A percentile compares a stretch with the other conserved stretches of the same genome.
phyloP scores from a whole-genome alignment of 2,113 vertebrate species.

The Oxygymnocypris stewartii region DNA sequence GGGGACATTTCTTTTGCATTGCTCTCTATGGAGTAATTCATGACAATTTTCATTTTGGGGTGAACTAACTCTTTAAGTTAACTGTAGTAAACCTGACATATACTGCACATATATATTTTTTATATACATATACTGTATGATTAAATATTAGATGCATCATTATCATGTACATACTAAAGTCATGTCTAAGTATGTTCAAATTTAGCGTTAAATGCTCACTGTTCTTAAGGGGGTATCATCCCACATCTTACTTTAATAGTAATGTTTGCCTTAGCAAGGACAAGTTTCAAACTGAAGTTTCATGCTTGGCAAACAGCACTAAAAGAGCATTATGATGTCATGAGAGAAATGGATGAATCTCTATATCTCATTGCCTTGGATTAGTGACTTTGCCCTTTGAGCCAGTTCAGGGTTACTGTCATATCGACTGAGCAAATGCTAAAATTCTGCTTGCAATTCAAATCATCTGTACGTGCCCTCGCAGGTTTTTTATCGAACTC shows the following conservation, averaged over 20 bases:
- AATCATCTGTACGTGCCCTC: constrained; percentile 21
- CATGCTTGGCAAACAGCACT: constrained; percentile 4
- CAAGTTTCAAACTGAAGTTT: background rate
- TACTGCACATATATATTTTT: too few species aligned
- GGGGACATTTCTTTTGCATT: too few species aligned
- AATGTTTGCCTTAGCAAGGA: background rate
- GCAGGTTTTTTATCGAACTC: constrained; percentile 1
- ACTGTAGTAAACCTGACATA: too few species aligned
- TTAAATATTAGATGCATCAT: background rate
- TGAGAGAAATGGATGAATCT: background rate
- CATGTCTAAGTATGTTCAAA: background rate
- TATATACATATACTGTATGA: too few species aligned
- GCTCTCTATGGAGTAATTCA: too few species aligned
- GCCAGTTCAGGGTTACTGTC: constrained; percentile 28
- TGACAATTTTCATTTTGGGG: too few species aligned
- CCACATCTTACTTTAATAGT: background rate
- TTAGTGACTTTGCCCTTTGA: constrained; percentile 25
- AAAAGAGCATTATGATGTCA: constrained; percentile 3
- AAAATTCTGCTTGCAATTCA: constrained; percentile 45
- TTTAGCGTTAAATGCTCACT: background rate
- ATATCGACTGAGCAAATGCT: constrained; percentile 41
- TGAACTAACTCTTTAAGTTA: too few species aligned
- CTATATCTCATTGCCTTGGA: constrained; percentile 16
- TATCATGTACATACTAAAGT: background rate
- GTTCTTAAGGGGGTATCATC: background rate